Evolutionary conservation across 2,113 vertebrate species (phyloP).

Genomic region (Dolichallabes microphthalmus): DNA sequence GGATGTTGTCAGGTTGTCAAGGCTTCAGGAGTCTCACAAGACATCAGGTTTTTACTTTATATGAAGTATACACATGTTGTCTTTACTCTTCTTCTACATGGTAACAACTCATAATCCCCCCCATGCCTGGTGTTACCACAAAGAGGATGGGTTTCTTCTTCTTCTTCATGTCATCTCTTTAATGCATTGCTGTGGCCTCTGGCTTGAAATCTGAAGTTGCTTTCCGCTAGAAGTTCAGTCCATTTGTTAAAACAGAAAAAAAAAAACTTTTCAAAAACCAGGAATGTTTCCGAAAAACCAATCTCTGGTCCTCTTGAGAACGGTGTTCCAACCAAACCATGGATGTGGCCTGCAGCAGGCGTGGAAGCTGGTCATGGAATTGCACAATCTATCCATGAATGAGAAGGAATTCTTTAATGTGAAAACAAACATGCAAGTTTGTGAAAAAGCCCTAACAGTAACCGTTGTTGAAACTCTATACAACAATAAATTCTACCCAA

Average conservation of each 20-base stretch:
- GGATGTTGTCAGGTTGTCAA: conserved; percentile 37
- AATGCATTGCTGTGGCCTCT: too few species aligned
- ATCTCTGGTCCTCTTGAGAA: neutral
- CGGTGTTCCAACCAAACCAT: neutral
- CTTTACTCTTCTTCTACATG: too few species aligned
- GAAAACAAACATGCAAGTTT: neutral
- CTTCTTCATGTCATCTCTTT: neutral
- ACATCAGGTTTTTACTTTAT: neutral
- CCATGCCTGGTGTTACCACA: too few species aligned
- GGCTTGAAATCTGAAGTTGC: neutral
- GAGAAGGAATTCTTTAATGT: neutral
- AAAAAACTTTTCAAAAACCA: neutral
- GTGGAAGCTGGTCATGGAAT: neutral
- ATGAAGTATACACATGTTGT: too few species aligned
- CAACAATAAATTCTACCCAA: neutral
- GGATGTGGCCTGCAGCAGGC: neutral
- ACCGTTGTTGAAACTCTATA: neutral
- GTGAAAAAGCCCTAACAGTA: neutral
- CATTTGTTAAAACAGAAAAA: neutral
- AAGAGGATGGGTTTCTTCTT: neutral
- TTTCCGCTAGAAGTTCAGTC: neutral
- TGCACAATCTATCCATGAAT: neutral
- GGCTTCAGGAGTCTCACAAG: neutral
- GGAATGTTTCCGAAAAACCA: neutral
- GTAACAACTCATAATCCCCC: too few species aligned